A percentile compares a stretch with the other conserved stretches of the same genome.
These are phyloP conservation scores for Brachionus sp. DNA, from an alignment of 1,140 invertebrate species.

Conservation along the genomic window DNA sequence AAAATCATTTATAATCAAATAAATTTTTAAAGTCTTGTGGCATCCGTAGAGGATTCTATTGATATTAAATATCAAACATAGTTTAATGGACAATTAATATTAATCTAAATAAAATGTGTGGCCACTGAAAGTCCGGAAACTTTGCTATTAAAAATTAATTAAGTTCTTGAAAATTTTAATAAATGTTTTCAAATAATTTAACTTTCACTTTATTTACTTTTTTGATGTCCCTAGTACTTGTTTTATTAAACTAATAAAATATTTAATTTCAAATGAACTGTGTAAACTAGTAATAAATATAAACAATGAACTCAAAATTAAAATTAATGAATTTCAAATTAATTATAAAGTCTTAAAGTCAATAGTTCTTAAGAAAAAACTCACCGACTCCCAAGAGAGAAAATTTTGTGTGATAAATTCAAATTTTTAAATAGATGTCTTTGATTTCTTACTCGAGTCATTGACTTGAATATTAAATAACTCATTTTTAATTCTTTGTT, in stretches of 20 bases:
- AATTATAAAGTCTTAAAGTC: neutral
- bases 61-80: neutral
- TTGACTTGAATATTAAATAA: neutral
- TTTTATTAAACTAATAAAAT: neutral
- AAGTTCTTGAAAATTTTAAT: neutral
- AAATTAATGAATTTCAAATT: neutral
- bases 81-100: neutral
- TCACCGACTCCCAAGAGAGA: neutral
- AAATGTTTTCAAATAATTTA: neutral
- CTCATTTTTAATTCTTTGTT: neutral
- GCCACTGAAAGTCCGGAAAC: neutral
- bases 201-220: neutral
- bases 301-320: neutral
- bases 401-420: neutral
- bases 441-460: neutral
- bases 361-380: neutral
- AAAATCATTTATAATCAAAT: neutral
- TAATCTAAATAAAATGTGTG: neutral
- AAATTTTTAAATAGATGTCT: neutral
- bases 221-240: neutral
- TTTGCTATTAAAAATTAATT: neutral
- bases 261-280: neutral
- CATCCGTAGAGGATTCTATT: neutral
- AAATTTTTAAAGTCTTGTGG: neutral
- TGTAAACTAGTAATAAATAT: neutral